A percentile compares a stretch with the other conserved stretches of the same genome.
These are phyloP conservation scores for Proales similis DNA, from an alignment of 1,140 invertebrate species.

Conservation along the genomic window DNA sequence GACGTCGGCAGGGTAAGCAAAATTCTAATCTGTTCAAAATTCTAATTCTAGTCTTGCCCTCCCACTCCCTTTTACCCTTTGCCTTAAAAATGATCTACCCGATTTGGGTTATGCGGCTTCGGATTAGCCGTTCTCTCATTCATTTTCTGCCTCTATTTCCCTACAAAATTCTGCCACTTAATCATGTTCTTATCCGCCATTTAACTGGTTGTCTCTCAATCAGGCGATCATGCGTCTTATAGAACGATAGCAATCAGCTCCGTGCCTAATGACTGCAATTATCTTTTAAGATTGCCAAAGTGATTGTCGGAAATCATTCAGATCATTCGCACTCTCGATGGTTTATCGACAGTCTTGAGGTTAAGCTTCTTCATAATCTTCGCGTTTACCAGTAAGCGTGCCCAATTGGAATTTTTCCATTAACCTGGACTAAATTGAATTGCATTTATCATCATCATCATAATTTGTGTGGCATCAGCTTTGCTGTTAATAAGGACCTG, in stretches of 20 bases:
- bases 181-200: no score
- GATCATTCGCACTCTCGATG: neutral
- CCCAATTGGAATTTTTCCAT: neutral
- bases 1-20: constrained; percentile 29
- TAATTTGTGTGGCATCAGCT: neutral
- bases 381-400: neutral
- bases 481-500: constrained; percentile 25
- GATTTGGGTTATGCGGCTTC: neutral
- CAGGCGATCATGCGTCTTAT: no score
- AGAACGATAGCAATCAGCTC: neutral
- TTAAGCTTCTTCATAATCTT: constrained; percentile 12
- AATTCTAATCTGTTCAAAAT: neutral
- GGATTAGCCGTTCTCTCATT: neutral
- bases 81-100: neutral
- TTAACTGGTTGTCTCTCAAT: no score
- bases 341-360: constrained; percentile 29
- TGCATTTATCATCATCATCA: neutral
- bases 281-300: constrained; percentile 31
- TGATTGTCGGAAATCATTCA: constrained; percentile 19
- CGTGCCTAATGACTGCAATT: neutral
- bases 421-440: neutral
- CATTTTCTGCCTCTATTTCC: neutral
- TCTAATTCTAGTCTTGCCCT: constrained; percentile 1
- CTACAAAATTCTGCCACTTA: neutral
- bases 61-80: constrained; percentile 5